Base-by-base conservation (phyloP, 1,140 invertebrate species). In the Lycorma delicatula region DNA sequence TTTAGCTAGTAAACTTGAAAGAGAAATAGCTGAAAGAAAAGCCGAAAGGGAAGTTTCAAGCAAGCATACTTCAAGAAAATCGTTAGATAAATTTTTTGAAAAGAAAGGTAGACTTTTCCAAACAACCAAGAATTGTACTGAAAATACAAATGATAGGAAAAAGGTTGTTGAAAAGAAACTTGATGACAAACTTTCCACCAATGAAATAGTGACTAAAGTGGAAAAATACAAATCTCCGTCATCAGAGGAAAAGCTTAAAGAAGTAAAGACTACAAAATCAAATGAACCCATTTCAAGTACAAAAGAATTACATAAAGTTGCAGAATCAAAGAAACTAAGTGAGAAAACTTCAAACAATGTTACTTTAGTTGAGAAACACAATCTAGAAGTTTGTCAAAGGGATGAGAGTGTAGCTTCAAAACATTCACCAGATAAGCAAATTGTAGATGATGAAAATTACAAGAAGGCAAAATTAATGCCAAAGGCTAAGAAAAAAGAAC, bases 11-110 rank as follows among this genome's bases (percentile, higher is more conserved):
- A 60, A 56, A 36, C 41, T 65, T 28, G 59, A 65, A 47, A 56
- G 62, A 57, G 62, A 65, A 60, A 64, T 62, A n/a, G 56, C 58
- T 41, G 64, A 64, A 44, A 60, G 63, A 31, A 61, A 64, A 56
- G 59, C 58, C 11, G 56, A 54, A 41, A 26, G 59, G 51, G 60
- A 60, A 56, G 46, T 49, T 38, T 18, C 28, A 20, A 52, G 54
- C 23, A 62, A 63, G 59, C 58, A 48, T 38, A 48, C 59, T 47
- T 62, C 61, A 16, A 62, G 62, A 34, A 63, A 63, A 49, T 64
- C 60, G n/a, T 41, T 64, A 1, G 61, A 64, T 56, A 58, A 56
- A 22, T 44, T 64, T 18, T 63, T 63, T 54, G 63, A 64, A 48
- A 64, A 64, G 36, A 49, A 61, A 36, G 63, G 63, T 51, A 62